Conservation (phyloP, 1,140 invertebrate species). For the Pseudomyrmex dendroicus region DNA sequence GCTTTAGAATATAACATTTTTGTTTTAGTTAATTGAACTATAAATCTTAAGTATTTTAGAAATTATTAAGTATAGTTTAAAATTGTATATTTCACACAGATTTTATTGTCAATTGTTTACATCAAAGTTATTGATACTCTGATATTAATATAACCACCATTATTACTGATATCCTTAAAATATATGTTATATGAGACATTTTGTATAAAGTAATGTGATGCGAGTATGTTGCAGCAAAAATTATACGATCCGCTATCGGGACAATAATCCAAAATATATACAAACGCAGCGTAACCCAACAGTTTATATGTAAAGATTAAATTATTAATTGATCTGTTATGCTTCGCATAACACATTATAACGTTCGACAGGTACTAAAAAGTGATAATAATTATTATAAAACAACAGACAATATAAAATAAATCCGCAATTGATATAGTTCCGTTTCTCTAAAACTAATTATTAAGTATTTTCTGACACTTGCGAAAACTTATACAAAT, state of each 20-base stretch:
- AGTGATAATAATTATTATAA: slow-evolving; percentile 54
- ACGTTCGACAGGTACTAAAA: slow-evolving; percentile 52
- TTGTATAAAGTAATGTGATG: slow-evolving; percentile 51
- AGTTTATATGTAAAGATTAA: slow-evolving; percentile 59
- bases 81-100: not conserved
- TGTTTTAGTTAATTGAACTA: not conserved
- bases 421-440: slow-evolving; percentile 40
- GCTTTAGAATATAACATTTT: not conserved
- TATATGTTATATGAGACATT: slow-evolving; percentile 4
- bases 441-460: slow-evolving; percentile 74
- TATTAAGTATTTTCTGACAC: not conserved
- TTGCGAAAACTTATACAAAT: not conserved
- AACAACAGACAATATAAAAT: slow-evolving; percentile 42
- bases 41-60: not conserved
- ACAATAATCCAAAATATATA: slow-evolving; percentile 54
- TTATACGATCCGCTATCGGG: slow-evolving; percentile 33
- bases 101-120: slow-evolving; percentile 23
- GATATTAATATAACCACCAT: slow-evolving; percentile 15
- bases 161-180: slow-evolving; percentile 49
- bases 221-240: slow-evolving; percentile 54
- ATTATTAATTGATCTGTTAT: slow-evolving; percentile 59
- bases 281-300: slow-evolving; percentile 48
- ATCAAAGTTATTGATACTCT: slow-evolving; percentile 8
- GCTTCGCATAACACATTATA: slow-evolving; percentile 24
- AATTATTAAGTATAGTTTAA: slow-evolving; percentile 5